These are phyloP conservation scores for Myiotriccus ornatus DNA, from an alignment of 2,797 vertebrate genomes.

Conservation along the genomic window DNA sequence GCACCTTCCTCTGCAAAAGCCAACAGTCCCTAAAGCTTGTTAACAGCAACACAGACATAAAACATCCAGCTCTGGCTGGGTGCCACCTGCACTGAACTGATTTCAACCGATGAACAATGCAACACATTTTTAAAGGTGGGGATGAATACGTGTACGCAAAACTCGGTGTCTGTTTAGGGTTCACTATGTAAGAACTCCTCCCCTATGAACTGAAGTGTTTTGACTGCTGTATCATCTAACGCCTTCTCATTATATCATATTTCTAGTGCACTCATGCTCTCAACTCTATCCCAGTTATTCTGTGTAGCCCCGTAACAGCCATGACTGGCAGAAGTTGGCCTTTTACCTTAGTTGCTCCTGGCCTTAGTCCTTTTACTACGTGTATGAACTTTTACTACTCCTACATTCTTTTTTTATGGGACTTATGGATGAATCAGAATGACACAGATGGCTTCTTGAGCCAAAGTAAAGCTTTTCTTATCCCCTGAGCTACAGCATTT, in stretches of 20 bases:
- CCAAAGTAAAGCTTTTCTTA: background rate
- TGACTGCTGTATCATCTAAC: background rate
- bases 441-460: background rate
- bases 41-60: background rate
- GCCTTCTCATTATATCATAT: background rate
- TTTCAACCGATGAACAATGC: background rate
- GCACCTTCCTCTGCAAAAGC: background rate
- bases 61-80: background rate
- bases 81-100: background rate
- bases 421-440: background rate
- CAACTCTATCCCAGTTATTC: background rate
- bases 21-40: background rate
- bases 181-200: background rate
- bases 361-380: background rate
- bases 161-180: background rate
- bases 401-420: background rate
- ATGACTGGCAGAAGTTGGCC: background rate
- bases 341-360: background rate
- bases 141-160: background rate
- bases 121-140: background rate
- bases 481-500: background rate
- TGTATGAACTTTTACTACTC: background rate
- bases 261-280: background rate
- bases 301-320: background rate
- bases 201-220: background rate